Base-by-base conservation (phyloP, 2,888 invertebrate genomes). In the Nemotelus pantherinus region DNA sequence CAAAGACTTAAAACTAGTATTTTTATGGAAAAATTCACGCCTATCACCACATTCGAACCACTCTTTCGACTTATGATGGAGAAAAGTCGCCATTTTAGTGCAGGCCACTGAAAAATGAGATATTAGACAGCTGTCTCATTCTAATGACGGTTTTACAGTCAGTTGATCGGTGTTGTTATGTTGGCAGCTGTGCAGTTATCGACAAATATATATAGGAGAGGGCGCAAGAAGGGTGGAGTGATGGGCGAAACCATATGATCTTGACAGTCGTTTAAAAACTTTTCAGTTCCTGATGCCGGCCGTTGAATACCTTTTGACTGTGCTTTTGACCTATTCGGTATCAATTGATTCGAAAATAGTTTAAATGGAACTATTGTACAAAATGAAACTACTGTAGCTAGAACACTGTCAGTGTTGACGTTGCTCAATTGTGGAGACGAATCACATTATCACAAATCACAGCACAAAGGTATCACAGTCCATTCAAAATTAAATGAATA, bases 31-130 rank as follows among this genome's bases (percentile, higher is more conserved):
- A 79, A 77, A 74, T 39, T 60, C 57, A 60, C 67, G 47, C 39
- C 53, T 72, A 79, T 60, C 68, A 79, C 53, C 72, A 77, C 77
- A 67, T 60, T 47, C 3, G 48, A 74, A 48, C 58, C 68, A 77
- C 44, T 68, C 53, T 65, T 71, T 60, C 77, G 65, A 64, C 68
- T n/a, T 63, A 60, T 79, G 68, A 77, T 74, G 75, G 79, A 71
- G 57, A 77, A 79, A 79, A 79, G 77, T 74, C 77, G 79, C 79
- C 79, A 79, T 79, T 79, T 79, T 79, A 74, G 48, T 63, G 60
- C 63, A 48, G 63, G 48, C 63, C 39, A 9, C 3, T 53, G 70
- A 70, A 53, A 70, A 70, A 44, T 60, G 60, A 57, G 74, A 72
- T 55, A 45, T 48, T 47, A 76, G 77, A 67, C 57, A 64, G 43